Conservation (phyloP, 2,797 vertebrate genomes). For the Catamblyrhynchus diadema region DNA sequence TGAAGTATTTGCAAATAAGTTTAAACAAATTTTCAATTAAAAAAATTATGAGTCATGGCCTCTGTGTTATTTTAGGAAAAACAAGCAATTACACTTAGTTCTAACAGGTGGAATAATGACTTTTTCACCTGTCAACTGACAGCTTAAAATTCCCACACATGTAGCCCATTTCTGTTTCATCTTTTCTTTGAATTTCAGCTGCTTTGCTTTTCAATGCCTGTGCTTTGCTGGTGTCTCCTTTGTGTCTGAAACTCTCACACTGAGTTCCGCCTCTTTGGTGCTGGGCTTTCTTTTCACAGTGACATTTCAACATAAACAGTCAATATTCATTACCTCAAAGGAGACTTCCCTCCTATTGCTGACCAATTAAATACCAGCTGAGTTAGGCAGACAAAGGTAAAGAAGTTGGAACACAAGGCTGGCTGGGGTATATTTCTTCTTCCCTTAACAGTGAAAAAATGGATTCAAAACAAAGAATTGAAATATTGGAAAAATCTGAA, state of each 20-base stretch:
- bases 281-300: constrained; percentile 88
- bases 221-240: constrained; percentile 87
- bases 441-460: constrained; percentile 52
- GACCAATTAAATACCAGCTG: constrained; percentile 97
- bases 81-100: constrained; percentile 60
- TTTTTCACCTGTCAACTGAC: constrained; percentile 74
- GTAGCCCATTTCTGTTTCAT: constrained; percentile 72
- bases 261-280: constrained; percentile 86
- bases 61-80: constrained; percentile 53
- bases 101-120: constrained; percentile 76
- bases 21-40: constrained; percentile 50
- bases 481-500: background rate
- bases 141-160: constrained; percentile 81
- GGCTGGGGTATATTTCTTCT: constrained; percentile 43
- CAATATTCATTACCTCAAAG: constrained; percentile 92
- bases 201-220: constrained; percentile 79
- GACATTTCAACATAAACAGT: constrained; percentile 95
- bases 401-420: constrained; percentile 64
- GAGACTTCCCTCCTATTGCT: constrained; percentile 90
- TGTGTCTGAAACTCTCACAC: constrained; percentile 89
- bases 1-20: constrained; percentile 43
- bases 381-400: constrained; percentile 80
- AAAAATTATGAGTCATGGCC: constrained; percentile 24
- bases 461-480: constrained; percentile 64
- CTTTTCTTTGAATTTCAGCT: constrained; percentile 77